Percentiles rank a stretch among this genome's conserved stretches.
Conservation (phyloP, 2,888 invertebrate species). For the Brachylomia viminalis region DNA sequence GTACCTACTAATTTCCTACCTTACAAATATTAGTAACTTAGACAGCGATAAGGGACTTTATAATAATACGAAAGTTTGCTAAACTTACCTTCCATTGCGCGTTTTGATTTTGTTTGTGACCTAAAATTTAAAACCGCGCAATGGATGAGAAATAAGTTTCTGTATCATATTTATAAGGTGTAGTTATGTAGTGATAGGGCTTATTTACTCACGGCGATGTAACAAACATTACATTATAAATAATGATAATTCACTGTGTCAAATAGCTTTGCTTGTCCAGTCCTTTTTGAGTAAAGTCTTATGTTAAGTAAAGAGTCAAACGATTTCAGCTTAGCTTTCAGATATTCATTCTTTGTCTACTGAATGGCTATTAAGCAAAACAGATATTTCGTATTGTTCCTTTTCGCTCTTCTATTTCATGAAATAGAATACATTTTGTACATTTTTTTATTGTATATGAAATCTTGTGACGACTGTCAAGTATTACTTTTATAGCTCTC, state of each 20-base stretch:
- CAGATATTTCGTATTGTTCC: constrained; percentile 5
- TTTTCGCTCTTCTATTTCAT: constrained; percentile 25
- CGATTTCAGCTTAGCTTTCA: neutral
- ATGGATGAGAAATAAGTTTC: constrained; percentile 41
- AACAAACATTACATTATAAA: constrained; percentile 1
- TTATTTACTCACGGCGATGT: constrained; percentile 7
- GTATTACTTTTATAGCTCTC: constrained; percentile 72
- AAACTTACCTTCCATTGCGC: constrained; percentile 46
- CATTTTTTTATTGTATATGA: constrained; percentile 7
- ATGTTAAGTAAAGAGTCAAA: neutral
- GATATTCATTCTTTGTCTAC: constrained; percentile 3
- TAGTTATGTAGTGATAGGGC: constrained; percentile 14
- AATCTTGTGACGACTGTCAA: constrained; percentile 66
- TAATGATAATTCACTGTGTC: constrained; percentile 19
- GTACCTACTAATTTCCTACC: constrained; percentile 65
- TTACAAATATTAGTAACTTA: constrained; percentile 36
- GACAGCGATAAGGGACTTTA: constrained; percentile 43
- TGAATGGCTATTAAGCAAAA: neutral
- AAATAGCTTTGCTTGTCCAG: constrained; percentile 18
- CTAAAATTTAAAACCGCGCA: constrained; percentile 31
- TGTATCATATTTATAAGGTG: constrained; percentile 37
- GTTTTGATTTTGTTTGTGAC: constrained; percentile 8
- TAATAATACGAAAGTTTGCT: constrained; percentile 36
- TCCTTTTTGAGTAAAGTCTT: neutral
- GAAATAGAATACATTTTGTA: constrained; percentile 32